Conservation (phyloP, 2,888 invertebrate genomes). For the Pegoplata infirma region DNA sequence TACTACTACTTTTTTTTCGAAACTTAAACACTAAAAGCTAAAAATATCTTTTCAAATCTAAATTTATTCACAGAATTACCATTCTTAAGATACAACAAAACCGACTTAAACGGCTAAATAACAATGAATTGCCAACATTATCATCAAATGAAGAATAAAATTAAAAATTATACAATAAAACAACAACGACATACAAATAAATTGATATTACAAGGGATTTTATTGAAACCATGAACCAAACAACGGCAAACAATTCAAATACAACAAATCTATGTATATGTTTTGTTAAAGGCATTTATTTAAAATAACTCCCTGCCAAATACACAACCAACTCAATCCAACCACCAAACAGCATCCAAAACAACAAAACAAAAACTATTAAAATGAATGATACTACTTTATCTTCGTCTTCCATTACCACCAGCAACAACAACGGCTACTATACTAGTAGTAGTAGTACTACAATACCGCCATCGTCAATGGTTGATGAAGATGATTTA, state of each 20-base stretch:
- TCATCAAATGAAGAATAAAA: neutral
- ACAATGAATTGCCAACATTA: slow-evolving; percentile 1
- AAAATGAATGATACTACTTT: slow-evolving; percentile 61
- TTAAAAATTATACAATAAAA: slow-evolving; percentile 8
- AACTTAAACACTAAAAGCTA: neutral
- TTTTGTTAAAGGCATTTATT: slow-evolving; percentile 47
- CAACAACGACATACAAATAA: neutral
- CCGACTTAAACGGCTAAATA: neutral
- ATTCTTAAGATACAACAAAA: neutral
- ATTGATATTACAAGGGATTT: slow-evolving; percentile 3
- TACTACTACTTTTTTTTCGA: too few species aligned
- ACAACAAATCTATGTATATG: slow-evolving; percentile 44
- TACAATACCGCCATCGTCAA: neutral
- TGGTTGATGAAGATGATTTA: slow-evolving; percentile 17
- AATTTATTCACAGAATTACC: slow-evolving; percentile 46
- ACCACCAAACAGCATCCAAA: slow-evolving; percentile 16
- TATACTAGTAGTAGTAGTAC: too few species aligned
- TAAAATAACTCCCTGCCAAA: too few species aligned
- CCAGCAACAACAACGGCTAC: neutral
- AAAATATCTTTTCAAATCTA: neutral
- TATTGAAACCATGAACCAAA: neutral
- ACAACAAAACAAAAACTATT: slow-evolving; percentile 17
- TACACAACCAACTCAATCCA: too few species aligned
- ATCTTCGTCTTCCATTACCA: slow-evolving; percentile 17
- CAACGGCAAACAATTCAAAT: slow-evolving; percentile 52